Evolutionary conservation across 2,113 vertebrate species (phyloP).

Genomic region (Scophthalmus maximus): DNA sequence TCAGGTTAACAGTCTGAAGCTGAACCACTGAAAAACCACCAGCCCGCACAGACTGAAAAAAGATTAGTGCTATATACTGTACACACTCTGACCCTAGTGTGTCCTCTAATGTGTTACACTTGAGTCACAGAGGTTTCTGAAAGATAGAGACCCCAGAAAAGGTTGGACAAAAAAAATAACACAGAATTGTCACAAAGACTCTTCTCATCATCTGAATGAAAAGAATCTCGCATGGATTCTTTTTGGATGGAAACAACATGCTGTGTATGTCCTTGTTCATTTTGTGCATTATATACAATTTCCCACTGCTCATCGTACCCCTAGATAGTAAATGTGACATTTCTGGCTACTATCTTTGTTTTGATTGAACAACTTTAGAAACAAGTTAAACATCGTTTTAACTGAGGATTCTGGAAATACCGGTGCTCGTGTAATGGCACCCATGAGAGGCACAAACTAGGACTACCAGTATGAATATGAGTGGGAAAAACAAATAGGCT

Average conservation of each 20-base stretch:
- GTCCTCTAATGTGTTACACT: background rate
- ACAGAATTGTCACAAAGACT: background rate
- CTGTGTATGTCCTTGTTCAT: background rate
- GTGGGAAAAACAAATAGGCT: background rate
- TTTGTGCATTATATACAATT: too few species aligned
- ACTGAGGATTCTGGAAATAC: background rate
- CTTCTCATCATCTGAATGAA: background rate
- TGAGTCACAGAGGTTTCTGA: background rate
- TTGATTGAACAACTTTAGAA: background rate
- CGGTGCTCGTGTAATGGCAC: background rate
- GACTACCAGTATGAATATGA: background rate
- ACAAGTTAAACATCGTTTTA: background rate
- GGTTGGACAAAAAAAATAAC: too few species aligned
- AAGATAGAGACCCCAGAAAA: too few species aligned
- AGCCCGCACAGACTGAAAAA: background rate
- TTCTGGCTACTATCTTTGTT: background rate
- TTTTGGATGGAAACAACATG: background rate
- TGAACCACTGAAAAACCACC: background rate
- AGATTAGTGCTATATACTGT: background rate
- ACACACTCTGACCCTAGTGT: background rate
- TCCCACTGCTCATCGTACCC: too few species aligned
- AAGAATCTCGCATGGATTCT: too few species aligned
- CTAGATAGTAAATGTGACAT: too few species aligned
- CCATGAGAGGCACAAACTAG: constrained; percentile 7
- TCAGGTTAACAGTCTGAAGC: background rate